Base-by-base conservation (phyloP, 2,113 vertebrate genomes). In the Tretioscincus oriximinensis region DNA sequence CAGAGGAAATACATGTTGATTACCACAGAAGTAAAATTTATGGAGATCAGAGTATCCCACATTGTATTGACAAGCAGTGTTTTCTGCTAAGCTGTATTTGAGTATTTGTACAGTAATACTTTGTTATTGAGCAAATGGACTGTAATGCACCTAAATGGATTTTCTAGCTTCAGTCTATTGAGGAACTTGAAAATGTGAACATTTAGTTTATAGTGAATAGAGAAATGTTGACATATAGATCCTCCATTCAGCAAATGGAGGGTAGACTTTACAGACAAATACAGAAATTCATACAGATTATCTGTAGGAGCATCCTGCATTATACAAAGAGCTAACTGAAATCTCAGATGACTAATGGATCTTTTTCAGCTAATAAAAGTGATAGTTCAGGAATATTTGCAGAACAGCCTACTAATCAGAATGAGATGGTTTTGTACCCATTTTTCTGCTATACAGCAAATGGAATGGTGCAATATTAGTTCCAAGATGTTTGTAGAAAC, bases 51-150 rank as follows among this genome's bases (percentile, higher is more conserved):
- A 51, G 70, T 28, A 69, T 45, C 1, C 4, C 24, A 26, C 7
- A 21, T 47, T 11, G 22, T 45, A 11, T 9, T n/a, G 51, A 35
- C 16, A 79, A 47, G 58, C 45, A n/a, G 26, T 26, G 69, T 12
- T 63, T 26, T 64, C n/a, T 66, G 49, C 29, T 80, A 54, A 26
- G 67, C 12, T 72, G 20, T 45, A 12, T 18, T 18, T 49, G 6
- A 73, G 18, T 18, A 63, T 65, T 29, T 73, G 69, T 49, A n/a
- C 54, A 47, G 70, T 63, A 64, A 20, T 18, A 72, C 68, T 49
- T 80, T 72, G n/a, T 72, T 64, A 72, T 51, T 65, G 68, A 60
- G 58, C n/a, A 63, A 73, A 64, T 80, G 70, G 63, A 51, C 29
- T 24, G 45, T 47, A 65, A 20, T 63, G 45, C n/a, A 73, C 28